Base-by-base conservation (phyloP, 2,888 invertebrate species). In the Norana najaformis region DNA sequence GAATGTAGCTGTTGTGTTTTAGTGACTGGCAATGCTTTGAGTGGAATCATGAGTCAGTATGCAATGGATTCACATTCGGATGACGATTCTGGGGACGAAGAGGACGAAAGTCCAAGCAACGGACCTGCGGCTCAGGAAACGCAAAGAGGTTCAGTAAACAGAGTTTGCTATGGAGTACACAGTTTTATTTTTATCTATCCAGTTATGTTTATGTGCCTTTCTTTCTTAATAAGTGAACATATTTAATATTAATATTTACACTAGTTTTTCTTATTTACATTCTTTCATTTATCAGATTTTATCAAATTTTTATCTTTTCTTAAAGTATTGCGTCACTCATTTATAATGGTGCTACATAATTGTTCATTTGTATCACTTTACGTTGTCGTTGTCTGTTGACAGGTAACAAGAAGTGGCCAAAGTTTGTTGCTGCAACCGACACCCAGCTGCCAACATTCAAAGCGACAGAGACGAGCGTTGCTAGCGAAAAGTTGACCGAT, bases 41-140 rank as follows among this genome's bases (percentile, higher is more conserved):
- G 90, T 90, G 91, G 91, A 20, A 89, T 91, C 23, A 91, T 91
- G 91, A 88, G 90, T n/a, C 88, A 90, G 69, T 91, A 91, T 53
- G 91, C 88, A 39, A 90, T 90, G 90, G 89, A 88, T 47, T 90
- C 90, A 16, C 89, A 37, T 20, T 83, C 85, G 8, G 90, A 90
- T 1, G 91, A 88, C 34, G 89, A 91, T 34, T 88, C 83, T 47
- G 91, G 90, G 14, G 53, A 47, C 47, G 88, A 41, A 4, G 88
- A 41, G 8, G 69, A n/a, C 8, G 69, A 16, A 0, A 69, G 4
- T n/a, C n/a, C n/a, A 3, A 69, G 69, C 69, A 69, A 69, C n/a
- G n/a, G 47, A 47, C 47, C n/a, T 69, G 30, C 69, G 11, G 69
- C 69, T 69, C 69, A 69, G 69, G 69, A 69, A 11, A 69, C 69